A percentile compares a stretch with the other conserved stretches of the same genome.
Conservation (phyloP, 2,113 vertebrate genomes). For the Felis catus region DNA sequence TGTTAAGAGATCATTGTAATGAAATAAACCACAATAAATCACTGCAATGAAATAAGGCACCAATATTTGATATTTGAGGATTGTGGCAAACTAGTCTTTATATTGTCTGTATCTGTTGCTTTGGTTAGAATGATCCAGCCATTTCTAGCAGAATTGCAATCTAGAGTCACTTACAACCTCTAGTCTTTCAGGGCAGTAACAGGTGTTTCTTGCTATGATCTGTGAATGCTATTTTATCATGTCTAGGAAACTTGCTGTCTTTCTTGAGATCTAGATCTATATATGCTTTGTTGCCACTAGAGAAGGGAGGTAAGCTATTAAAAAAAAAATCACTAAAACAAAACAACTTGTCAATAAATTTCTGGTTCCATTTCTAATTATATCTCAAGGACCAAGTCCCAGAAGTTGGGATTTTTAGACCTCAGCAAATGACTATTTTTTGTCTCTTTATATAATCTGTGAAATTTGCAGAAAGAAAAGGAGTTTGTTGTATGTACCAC, state of each 20-base stretch:
- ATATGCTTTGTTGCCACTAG: neutral
- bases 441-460: neutral
- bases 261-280: constrained; percentile 22
- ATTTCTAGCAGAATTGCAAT: neutral
- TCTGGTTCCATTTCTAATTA: neutral
- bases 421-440: neutral
- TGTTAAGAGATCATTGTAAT: neutral
- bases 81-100: neutral
- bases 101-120: neutral
- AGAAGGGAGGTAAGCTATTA: neutral
- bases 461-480: neutral
- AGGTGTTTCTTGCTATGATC: neutral
- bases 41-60: neutral
- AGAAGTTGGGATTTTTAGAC: neutral
- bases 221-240: neutral
- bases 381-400: neutral
- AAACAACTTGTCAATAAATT: neutral
- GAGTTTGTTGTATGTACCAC: neutral
- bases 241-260: constrained; percentile 16
- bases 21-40: neutral
- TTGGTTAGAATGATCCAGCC: neutral
- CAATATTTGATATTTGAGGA: constrained; percentile 7
- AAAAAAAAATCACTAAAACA: neutral
- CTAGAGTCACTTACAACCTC: neutral
- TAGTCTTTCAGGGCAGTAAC: neutral